phyloP scores from a whole-genome alignment of 2,797 vertebrate genomes.

The Micropoecilia bifurca region DNA sequence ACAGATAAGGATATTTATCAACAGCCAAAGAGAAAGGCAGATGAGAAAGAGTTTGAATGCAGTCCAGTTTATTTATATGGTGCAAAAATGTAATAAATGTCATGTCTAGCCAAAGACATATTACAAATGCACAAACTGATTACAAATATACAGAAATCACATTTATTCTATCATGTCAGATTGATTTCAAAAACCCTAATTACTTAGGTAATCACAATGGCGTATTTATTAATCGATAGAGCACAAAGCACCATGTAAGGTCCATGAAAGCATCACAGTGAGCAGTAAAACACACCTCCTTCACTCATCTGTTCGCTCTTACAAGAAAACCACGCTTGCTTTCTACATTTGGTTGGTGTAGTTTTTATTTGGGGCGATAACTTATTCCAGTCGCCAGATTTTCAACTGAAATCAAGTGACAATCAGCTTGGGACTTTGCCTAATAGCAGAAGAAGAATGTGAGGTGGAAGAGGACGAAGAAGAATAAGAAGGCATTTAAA shows the following conservation, averaged over 20 bases:
- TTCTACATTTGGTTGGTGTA: background rate
- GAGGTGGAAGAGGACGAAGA: background rate
- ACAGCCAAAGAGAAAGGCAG: slow-evolving; percentile 62
- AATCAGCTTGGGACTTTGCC: background rate
- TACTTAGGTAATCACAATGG: background rate
- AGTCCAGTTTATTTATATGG: background rate
- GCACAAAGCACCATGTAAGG: background rate
- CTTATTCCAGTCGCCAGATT: background rate
- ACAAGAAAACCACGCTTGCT: background rate
- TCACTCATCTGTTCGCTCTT: background rate
- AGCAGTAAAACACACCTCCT: background rate
- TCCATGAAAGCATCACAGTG: background rate
- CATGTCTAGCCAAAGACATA: no score
- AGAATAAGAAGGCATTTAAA: background rate
- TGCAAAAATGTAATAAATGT: background rate
- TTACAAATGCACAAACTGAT: no score
- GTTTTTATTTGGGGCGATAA: background rate
- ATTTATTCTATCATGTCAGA: background rate
- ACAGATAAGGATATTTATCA: slow-evolving; percentile 80
- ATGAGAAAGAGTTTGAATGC: slow-evolving; percentile 37
- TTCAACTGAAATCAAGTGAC: background rate
- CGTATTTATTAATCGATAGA: background rate
- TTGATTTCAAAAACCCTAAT: background rate
- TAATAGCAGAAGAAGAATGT: background rate
- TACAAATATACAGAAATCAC: background rate